These are phyloP conservation scores for Drosophila tropicalis DNA, from an alignment of 1,140 invertebrate species.

Conservation along the genomic window DNA sequence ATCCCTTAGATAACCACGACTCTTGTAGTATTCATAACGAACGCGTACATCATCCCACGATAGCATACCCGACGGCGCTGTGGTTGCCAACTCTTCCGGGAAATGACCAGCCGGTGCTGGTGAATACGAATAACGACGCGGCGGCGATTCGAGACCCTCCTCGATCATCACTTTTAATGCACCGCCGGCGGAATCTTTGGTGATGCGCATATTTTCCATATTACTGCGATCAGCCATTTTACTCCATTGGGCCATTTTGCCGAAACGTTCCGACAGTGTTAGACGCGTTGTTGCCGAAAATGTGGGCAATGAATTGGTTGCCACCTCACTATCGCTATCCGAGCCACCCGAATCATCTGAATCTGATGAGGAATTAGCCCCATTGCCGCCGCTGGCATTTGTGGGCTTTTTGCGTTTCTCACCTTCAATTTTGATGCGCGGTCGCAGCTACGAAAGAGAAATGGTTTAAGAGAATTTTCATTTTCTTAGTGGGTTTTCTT, in stretches of 20 bases:
- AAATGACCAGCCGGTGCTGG: conserved; percentile 90
- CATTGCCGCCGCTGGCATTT: conserved; percentile 55
- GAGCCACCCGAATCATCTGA: conserved; percentile 80
- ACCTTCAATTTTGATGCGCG: conserved; percentile 83
- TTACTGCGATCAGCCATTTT: conserved; percentile 90
- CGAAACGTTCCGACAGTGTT: conserved; percentile 92
- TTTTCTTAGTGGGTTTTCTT: not conserved
- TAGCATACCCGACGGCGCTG: conserved; percentile 88
- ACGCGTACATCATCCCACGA: conserved; percentile 94
- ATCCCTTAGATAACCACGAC: conserved; percentile 91
- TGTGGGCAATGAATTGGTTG: conserved; percentile 65
- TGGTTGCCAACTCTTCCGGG: conserved; percentile 88
- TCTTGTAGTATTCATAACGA: conserved; percentile 91
- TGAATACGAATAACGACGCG: conserved; percentile 85
- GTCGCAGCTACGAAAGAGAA: conserved; percentile 56
- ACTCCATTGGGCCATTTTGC: conserved; percentile 88
- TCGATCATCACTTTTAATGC: conserved; percentile 91
- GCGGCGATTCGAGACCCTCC: conserved; percentile 84
- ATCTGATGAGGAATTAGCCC: conserved; percentile 74
- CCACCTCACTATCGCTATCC: conserved; percentile 71
- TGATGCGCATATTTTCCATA: conserved; percentile 93
- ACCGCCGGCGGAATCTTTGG: conserved; percentile 87
- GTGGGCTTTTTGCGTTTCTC: conserved; percentile 82
- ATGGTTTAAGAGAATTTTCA: not conserved
- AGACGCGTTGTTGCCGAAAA: conserved; percentile 84